Percentiles rank a stretch among this genome's conserved stretches.
These are phyloP conservation scores for Harmothoe impar DNA, from an alignment of 2,888 invertebrate genomes.

Conservation along the genomic window DNA sequence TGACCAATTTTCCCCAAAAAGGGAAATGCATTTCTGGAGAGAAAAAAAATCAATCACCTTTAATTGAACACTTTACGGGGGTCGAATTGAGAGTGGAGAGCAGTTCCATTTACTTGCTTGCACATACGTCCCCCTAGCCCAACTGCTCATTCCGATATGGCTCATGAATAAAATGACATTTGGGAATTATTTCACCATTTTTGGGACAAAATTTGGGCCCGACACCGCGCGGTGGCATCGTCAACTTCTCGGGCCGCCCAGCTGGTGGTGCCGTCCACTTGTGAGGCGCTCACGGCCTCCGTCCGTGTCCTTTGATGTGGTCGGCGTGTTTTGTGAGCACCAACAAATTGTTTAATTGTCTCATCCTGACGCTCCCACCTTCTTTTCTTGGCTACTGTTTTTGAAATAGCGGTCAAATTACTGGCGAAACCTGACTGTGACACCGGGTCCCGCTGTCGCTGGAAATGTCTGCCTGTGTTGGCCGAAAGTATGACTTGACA, in stretches of 20 bases:
- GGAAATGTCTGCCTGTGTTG: neutral
- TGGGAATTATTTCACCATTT: too few relatives aligned
- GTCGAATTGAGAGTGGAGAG: too few relatives aligned
- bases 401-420: conserved; percentile 41
- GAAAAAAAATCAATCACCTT: too few relatives aligned
- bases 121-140: too few relatives aligned
- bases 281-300: conserved; percentile 17
- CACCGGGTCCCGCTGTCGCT: neutral
- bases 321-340: conserved; percentile 27
- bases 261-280: conserved; percentile 28
- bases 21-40: too few relatives aligned
- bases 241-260: neutral
- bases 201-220: neutral
- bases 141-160: too few relatives aligned
- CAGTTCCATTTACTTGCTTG: too few relatives aligned
- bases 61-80: too few relatives aligned
- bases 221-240: neutral
- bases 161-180: too few relatives aligned
- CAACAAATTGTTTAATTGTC: conserved; percentile 53
- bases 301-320: conserved; percentile 37
- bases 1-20: too few relatives aligned
- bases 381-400: conserved; percentile 13
- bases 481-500: neutral
- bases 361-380: conserved; percentile 23
- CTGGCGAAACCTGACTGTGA: neutral